Evolutionary conservation across 2,113 vertebrate species (phyloP).

Genomic region (Ivindomyrus marchei): DNA sequence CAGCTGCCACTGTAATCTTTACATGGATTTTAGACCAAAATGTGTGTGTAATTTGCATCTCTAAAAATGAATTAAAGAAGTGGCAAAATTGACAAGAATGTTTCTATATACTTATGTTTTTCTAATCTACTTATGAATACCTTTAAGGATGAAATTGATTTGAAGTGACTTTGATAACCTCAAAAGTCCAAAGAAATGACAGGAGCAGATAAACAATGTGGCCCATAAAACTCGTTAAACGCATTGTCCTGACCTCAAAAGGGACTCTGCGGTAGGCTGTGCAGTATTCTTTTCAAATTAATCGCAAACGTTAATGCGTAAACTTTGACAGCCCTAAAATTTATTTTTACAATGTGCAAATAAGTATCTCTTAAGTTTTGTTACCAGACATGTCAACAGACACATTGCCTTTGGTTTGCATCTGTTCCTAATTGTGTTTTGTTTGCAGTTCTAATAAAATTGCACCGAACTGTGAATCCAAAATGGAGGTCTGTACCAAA

Average conservation of each 20-base stretch:
- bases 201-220: background rate
- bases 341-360: background rate
- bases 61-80: background rate
- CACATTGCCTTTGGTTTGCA: background rate
- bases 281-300: background rate
- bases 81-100: background rate
- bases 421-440: background rate
- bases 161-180: background rate
- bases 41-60: background rate
- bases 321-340: background rate
- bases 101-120: background rate
- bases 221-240: background rate
- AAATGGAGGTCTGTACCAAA: background rate
- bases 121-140: background rate
- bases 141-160: background rate
- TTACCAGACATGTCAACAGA: background rate
- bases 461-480: background rate
- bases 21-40: background rate
- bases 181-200: background rate
- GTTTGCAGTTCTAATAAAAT: background rate
- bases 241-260: background rate
- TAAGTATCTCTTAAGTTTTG: background rate
- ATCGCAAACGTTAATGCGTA: background rate
- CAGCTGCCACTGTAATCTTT: background rate
- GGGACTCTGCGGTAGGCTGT: background rate